These are phyloP conservation scores for Puffinus mauretanicus DNA, from an alignment of 2,113 vertebrate genomes.

Conservation along the genomic window DNA sequence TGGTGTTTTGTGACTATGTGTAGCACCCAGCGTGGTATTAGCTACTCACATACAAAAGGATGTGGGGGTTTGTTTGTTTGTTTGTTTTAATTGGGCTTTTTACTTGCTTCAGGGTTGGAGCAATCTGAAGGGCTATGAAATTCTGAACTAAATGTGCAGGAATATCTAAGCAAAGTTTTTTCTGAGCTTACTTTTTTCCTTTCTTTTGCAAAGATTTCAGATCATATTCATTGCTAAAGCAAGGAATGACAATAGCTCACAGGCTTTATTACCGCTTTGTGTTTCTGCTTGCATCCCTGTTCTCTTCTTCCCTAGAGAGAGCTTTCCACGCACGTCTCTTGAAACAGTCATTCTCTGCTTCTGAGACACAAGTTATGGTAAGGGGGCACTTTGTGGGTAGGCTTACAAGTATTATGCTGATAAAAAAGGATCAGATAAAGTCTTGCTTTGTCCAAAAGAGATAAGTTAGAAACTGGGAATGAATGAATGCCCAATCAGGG, in stretches of 20 bases:
- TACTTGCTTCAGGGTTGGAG: neutral
- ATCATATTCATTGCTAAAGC: neutral
- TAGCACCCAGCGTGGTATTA: neutral
- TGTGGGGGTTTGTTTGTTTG: neutral
- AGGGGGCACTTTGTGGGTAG: neutral
- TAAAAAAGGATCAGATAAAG: conserved; percentile 46
- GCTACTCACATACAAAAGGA: neutral
- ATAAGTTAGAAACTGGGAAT: conserved; percentile 26
- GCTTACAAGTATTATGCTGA: conserved; percentile 14
- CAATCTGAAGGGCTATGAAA: neutral
- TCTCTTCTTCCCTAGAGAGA: neutral
- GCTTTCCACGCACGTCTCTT: neutral
- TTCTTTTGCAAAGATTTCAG: neutral
- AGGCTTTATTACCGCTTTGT: conserved; percentile 12
- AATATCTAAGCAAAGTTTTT: neutral
- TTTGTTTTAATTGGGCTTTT: neutral
- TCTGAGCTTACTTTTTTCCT: neutral
- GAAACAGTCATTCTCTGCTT: conserved; percentile 7
- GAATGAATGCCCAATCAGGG: neutral
- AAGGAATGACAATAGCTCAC: neutral
- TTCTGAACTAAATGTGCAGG: neutral
- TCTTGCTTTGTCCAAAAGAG: conserved; percentile 8
- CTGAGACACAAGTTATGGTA: neutral
- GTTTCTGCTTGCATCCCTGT: neutral
- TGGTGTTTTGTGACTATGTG: neutral